Base-by-base conservation (phyloP, 2,113 vertebrate species). In the Tursiops truncatus region DNA sequence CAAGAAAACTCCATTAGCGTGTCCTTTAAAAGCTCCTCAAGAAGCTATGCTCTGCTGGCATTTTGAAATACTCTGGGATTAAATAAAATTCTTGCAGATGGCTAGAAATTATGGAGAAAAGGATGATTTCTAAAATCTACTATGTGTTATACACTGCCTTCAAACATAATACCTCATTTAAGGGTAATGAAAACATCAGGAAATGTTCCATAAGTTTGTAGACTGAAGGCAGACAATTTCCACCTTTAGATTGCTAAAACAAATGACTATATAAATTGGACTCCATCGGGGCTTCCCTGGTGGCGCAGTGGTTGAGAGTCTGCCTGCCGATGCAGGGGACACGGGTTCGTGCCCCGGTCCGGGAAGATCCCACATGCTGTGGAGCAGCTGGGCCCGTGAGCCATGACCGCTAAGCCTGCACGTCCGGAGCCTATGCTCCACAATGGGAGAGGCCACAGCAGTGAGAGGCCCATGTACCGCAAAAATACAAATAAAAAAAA, bases 51-150 rank as follows among this genome's bases (percentile, higher is more conserved):
- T 68, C 28, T 58, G n/a, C 17, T 71, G 23, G 25, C 26, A 83
- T 89, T 96, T 60, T 81, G 15, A 71, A 91, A 89, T 71, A 85
- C 28, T 71, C 31, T 38, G 60, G 50, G 25, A 93, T 74, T 67
- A 94, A 92, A 31, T 15, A 33, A 90, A 94, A 56, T 92, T 87
- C 63, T 44, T 74, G 33, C 21, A 81, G 9, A 82, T 67, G 67
- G 11, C 44, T 50, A 77, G 36, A 91, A 88, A 71, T 7, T 20
- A 73, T 8, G 26, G 82, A 38, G 38, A 80, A 94, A 77, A 53
- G 9, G 28, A 21, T 14, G 4, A 94, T 79, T 92, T 92, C 36
- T 82, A 88, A 94, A 20, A 85, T n/a, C 14, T 53, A 36, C n/a
- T 36, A 15, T 56, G 41, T 33, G 33, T 4, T 63, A 82, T 12